Percentiles rank a stretch among this genome's conserved stretches.
Conservation (phyloP, 2,113 vertebrate species). For the Glaucidium brasilianum region DNA sequence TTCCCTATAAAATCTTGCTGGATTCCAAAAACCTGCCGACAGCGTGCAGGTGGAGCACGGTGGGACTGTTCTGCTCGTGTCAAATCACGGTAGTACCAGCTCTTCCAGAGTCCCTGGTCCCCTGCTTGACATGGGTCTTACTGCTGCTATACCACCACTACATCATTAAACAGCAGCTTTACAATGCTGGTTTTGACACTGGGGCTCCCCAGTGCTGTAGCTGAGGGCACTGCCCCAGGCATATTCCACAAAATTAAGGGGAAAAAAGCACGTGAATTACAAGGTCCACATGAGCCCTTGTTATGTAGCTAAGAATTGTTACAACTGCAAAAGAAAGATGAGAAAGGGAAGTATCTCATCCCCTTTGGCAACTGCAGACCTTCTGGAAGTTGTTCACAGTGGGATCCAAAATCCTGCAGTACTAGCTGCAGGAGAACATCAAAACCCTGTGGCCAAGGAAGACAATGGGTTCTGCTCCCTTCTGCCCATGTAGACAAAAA, state of each 20-base stretch:
- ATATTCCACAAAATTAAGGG: background rate
- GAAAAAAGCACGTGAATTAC: rapidly evolving
- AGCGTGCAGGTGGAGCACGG: background rate
- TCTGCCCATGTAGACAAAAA: rapidly evolving
- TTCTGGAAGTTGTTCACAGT: background rate
- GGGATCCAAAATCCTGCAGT: background rate
- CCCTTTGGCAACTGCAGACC: background rate
- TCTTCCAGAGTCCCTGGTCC: background rate
- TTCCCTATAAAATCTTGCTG: background rate
- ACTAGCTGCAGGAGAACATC: background rate
- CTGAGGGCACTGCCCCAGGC: background rate
- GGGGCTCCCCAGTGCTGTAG: background rate
- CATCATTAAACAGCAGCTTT: background rate
- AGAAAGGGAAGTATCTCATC: background rate
- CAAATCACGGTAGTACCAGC: background rate
- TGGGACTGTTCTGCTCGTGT: background rate
- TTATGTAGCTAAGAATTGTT: background rate
- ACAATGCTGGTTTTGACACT: background rate
- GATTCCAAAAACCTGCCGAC: background rate
- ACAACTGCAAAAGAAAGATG: background rate
- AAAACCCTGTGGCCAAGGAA: background rate
- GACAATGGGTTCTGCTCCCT: background rate
- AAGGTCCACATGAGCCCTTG: background rate
- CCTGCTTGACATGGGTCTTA: background rate
- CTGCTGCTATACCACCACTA: background rate